Evolutionary conservation across 2,797 vertebrate species (phyloP), one percentile per base, ranked within the genome.

Genomic region (Vireo griseus): DNA sequence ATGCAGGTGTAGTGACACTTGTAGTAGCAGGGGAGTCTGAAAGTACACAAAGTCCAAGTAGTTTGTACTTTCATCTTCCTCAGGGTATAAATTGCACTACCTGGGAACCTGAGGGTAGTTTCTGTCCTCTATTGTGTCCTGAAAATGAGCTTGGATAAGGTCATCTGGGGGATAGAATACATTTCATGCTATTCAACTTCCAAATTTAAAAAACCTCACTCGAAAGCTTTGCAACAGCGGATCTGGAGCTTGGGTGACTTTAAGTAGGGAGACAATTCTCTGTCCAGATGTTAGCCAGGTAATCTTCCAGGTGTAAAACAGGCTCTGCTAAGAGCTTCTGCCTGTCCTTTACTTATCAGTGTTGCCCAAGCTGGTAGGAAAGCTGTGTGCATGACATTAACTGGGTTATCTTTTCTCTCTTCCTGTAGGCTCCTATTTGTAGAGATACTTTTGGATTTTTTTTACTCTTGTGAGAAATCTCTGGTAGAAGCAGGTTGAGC

Each of bases 401-500:
- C 78, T 82, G 58, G 81, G 85, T 92, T 92, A 69, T 84, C 82
- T 91, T n/a, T 62, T 62, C 65, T 54, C 87, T 90, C 29, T 81
- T 81, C 59, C 69, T 8, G 6, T 65, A 94, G 69, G 48, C 73
- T 94, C 73, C 87, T 84, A 35, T 86, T 88, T 83, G 81, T 44
- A 52, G 61, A 90, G 42, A 69, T 55, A 19, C 57, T 84, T 83
- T 24, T 22, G 48, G 55, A 50, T n/a, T 50, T 71, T 80, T 80
- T 63, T 84, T 37, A 0, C 52, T 79, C 84, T 74, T 77, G 75
- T 75, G 89, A 75, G 81, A 94, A 95, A 88, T 95, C 87, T 91
- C 54, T 84, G 69, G 73, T 78, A 88, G 90, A 62, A 95, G 92
- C 87, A 93, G 91, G 78, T 86, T 95, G 94, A 95, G 66, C 1